A percentile compares a stretch with the other conserved stretches of the same genome.
Conservation (phyloP, 1,140 invertebrate genomes). For the Drosophila arizonae region DNA sequence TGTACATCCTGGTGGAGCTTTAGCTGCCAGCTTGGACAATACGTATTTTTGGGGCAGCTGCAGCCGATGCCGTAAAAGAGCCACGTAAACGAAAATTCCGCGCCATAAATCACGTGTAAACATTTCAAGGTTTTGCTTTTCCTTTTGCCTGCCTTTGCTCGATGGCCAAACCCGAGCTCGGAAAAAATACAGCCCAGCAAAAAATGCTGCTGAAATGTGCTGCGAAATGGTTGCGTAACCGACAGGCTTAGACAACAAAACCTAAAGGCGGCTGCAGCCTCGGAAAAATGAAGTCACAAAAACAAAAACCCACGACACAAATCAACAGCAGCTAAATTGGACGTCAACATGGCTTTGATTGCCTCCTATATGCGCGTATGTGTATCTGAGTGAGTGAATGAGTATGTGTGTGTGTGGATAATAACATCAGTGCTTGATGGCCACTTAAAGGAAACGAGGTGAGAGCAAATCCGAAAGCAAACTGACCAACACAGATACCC, state of each 20-base stretch:
- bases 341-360: conserved; percentile 78
- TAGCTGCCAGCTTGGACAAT: neutral
- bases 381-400: neutral
- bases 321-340: conserved; percentile 75
- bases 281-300: conserved; percentile 26
- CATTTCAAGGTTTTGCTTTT: conserved; percentile 51
- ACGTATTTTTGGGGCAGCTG: neutral
- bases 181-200: conserved; percentile 4
- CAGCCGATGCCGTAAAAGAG: conserved; percentile 1
- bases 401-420: conserved; percentile 16
- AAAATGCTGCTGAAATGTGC: conserved; percentile 37
- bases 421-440: conserved; percentile 2
- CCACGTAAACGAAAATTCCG: conserved; percentile 73
- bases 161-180: conserved; percentile 33
- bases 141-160: conserved; percentile 28
- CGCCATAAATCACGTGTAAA: conserved; percentile 74
- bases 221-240: conserved; percentile 66
- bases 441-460: conserved; percentile 34
- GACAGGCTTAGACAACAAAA: conserved; percentile 43
- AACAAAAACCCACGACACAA: conserved; percentile 59
- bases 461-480: conserved; percentile 37
- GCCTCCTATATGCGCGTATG: conserved; percentile 25
- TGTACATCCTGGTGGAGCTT: too few relatives aligned
- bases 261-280: conserved; percentile 18
- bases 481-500: conserved; percentile 40